Evolutionary conservation across 2,113 vertebrate genomes (phyloP).

Genomic region (Columba janthina): DNA sequence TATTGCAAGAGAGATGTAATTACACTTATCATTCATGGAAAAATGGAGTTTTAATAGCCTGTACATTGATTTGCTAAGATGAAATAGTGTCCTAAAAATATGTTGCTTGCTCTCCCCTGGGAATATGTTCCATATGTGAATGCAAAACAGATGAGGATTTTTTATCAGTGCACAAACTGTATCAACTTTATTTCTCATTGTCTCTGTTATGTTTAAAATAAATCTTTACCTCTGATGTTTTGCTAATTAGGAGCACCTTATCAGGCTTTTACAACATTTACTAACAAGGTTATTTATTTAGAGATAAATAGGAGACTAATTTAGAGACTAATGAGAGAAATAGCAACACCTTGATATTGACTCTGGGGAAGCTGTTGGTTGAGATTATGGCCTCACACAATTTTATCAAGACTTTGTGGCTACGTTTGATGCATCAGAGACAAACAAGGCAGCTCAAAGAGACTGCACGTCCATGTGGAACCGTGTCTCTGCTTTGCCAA

Average conservation of each 20-base stretch:
- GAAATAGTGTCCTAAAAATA: constrained; percentile 74
- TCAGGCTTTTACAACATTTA: constrained; percentile 55
- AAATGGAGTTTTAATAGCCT: constrained; percentile 77
- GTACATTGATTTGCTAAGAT: constrained; percentile 75
- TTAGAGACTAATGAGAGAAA: neutral
- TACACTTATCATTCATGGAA: constrained; percentile 78
- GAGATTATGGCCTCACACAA: neutral
- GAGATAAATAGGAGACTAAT: neutral
- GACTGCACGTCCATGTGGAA: no score
- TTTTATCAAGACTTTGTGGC: constrained; percentile 13
- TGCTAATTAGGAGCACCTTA: constrained; percentile 60
- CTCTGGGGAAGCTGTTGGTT: neutral
- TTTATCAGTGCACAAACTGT: neutral
- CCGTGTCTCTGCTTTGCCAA: neutral
- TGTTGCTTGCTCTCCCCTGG: constrained; percentile 13
- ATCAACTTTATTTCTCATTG: neutral
- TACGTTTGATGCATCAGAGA: neutral
- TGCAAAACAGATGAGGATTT: constrained; percentile 56
- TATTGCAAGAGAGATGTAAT: constrained; percentile 77
- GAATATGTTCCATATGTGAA: constrained; percentile 56
- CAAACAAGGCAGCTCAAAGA: neutral
- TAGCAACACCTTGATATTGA: constrained; percentile 10
- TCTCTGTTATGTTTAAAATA: constrained; percentile 11
- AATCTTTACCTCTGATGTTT: constrained; percentile 38
- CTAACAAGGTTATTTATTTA: constrained; percentile 65